A percentile compares a stretch with the other conserved stretches of the same genome.
Evolutionary conservation across 2,888 invertebrate genomes (phyloP).

Genomic region (Steromphala cineraria): DNA sequence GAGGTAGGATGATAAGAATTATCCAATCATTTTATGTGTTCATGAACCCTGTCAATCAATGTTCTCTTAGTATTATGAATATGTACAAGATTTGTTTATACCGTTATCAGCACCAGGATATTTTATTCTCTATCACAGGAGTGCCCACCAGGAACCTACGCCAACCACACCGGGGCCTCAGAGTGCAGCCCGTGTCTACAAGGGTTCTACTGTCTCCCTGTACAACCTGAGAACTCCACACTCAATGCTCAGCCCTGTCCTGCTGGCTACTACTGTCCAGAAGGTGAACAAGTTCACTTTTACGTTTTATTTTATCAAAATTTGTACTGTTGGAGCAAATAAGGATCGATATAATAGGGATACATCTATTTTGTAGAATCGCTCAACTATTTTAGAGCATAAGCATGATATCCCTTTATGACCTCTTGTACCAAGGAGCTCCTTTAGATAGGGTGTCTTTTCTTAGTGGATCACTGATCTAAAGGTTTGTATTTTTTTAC

Average conservation of each 20-base stretch:
- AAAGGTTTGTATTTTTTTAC: too few species aligned
- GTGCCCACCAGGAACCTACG: slow-evolving; percentile 58
- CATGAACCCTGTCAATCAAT: too few species aligned
- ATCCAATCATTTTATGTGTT: too few species aligned
- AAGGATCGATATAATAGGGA: too few species aligned
- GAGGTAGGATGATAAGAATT: too few species aligned
- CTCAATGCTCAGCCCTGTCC: slow-evolving; percentile 67
- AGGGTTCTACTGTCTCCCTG: slow-evolving; percentile 68
- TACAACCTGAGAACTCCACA: slow-evolving; percentile 63
- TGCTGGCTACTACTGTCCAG: slow-evolving; percentile 67
- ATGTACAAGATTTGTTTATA: too few species aligned
- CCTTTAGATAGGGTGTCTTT: too few species aligned
- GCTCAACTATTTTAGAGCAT: neutral
- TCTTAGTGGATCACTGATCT: too few species aligned
- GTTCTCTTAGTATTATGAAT: too few species aligned
- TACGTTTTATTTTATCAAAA: too few species aligned
- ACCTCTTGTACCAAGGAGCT: too few species aligned
- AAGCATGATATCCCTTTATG: neutral
- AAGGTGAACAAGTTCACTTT: slow-evolving; percentile 51
- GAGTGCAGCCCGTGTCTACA: slow-evolving; percentile 58
- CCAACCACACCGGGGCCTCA: slow-evolving; percentile 54
- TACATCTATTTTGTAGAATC: neutral
- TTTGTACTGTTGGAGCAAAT: too few species aligned
- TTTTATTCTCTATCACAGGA: slow-evolving; percentile 35
- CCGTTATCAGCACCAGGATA: neutral